Percentiles rank a stretch among this genome's conserved stretches.
Conservation (phyloP, 2,797 vertebrate genomes). For the Spinus pinus region DNA sequence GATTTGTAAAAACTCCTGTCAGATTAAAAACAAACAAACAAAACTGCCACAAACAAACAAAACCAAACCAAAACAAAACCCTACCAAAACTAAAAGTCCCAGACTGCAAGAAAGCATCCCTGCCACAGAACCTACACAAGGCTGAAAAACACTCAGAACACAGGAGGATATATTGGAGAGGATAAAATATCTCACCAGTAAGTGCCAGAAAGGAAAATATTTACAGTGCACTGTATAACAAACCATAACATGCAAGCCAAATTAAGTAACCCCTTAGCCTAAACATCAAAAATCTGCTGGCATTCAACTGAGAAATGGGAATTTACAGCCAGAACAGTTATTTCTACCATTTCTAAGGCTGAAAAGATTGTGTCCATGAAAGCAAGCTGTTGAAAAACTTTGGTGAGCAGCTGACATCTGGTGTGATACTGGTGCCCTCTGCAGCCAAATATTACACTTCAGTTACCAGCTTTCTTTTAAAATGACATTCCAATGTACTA, state of each 20-base stretch:
- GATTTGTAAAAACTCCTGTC: neutral
- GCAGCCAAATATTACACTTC: neutral
- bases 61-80: neutral
- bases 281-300: neutral
- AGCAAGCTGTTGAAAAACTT: neutral
- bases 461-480: neutral
- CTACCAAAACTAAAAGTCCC: neutral
- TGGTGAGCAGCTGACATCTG: neutral
- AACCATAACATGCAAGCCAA: neutral
- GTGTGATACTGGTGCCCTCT: constrained; percentile 28
- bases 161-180: neutral
- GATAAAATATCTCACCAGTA: neutral
- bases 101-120: neutral
- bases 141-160: neutral
- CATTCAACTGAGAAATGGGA: neutral
- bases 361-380: neutral
- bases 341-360: neutral
- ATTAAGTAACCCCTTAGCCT: neutral
- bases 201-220: neutral
- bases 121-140: neutral
- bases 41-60: no score
- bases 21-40: neutral
- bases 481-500: neutral
- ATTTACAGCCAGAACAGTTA: neutral
- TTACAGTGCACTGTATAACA: neutral